Evolutionary conservation across 2,888 invertebrate species (phyloP).

Genomic region (Plebejus anna): DNA sequence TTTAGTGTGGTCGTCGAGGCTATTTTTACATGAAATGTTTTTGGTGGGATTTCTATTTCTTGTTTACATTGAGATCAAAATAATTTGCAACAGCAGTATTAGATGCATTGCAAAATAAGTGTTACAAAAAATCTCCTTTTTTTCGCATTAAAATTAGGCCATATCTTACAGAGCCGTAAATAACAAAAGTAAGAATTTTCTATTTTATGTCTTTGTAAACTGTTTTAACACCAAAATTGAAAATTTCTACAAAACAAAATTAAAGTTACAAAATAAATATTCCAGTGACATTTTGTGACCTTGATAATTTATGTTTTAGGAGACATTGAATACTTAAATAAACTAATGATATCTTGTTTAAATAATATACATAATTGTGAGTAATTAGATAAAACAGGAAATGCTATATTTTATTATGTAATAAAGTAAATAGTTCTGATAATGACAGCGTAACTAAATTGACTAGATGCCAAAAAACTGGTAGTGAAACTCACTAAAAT

Average conservation of each 20-base stretch:
- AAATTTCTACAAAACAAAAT: background rate
- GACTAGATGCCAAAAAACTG: slow-evolving; percentile 22
- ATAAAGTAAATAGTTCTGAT: slow-evolving; percentile 6
- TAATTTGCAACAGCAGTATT: too few species aligned
- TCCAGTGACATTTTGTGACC: background rate
- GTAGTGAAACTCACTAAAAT: background rate
- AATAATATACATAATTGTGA: background rate
- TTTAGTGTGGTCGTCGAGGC: too few species aligned
- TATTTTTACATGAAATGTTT: too few species aligned
- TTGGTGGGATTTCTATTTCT: background rate
- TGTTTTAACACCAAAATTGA: background rate
- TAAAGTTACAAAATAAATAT: background rate
- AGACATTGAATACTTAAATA: background rate
- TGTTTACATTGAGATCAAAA: too few species aligned
- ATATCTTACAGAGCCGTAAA: too few species aligned
- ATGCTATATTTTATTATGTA: slow-evolving; percentile 1
- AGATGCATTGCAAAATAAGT: too few species aligned
- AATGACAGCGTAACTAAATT: background rate
- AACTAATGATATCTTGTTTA: slow-evolving; percentile 17
- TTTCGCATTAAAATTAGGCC: too few species aligned
- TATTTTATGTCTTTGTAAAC: too few species aligned
- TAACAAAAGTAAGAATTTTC: too few species aligned
- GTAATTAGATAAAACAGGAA: slow-evolving; percentile 22
- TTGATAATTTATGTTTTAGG: background rate
- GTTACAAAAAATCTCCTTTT: too few species aligned